These are phyloP conservation scores for Oscheius sp. DNA, from an alignment of 2,888 invertebrate species.

Conservation along the genomic window DNA sequence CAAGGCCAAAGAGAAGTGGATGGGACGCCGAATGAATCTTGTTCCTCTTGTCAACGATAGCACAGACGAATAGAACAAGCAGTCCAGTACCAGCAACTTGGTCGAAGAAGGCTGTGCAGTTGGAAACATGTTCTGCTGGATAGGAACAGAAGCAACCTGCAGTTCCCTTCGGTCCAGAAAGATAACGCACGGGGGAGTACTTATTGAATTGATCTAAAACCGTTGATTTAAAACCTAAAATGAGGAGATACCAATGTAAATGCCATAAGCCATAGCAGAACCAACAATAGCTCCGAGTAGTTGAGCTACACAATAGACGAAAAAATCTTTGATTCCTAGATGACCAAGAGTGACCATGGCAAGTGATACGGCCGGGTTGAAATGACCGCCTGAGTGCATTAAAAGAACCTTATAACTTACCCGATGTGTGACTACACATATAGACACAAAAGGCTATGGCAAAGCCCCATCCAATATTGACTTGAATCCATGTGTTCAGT, in stretches of 20 bases:
- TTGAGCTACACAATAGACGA: slow-evolving; percentile 59
- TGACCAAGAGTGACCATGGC: slow-evolving; percentile 58
- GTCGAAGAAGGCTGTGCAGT: slow-evolving; percentile 60
- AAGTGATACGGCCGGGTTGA: slow-evolving; percentile 59
- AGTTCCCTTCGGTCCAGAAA: slow-evolving; percentile 50
- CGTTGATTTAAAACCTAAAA: background rate
- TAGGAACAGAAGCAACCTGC: slow-evolving; percentile 64
- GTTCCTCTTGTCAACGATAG: slow-evolving; percentile 62
- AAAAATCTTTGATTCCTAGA: slow-evolving; percentile 51
- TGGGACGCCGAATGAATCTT: slow-evolving; percentile 58
- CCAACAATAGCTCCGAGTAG: slow-evolving; percentile 58
- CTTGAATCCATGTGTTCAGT: slow-evolving; percentile 63
- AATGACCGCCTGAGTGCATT: slow-evolving; percentile 50
- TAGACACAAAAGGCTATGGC: slow-evolving; percentile 62
- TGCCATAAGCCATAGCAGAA: slow-evolving; percentile 50
- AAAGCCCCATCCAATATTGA: slow-evolving; percentile 61
- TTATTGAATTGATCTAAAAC: slow-evolving; percentile 56
- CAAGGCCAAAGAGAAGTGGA: slow-evolving; percentile 64
- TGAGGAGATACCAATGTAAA: slow-evolving; percentile 45
- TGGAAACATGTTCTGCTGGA: slow-evolving; percentile 57
- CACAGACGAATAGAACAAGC: slow-evolving; percentile 61
- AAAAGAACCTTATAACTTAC: slow-evolving; percentile 3
- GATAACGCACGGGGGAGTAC: slow-evolving; percentile 43
- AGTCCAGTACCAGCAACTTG: slow-evolving; percentile 65
- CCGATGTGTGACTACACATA: slow-evolving; percentile 56